A percentile compares a stretch with the other conserved stretches of the same genome.
Conservation (phyloP, 2,888 invertebrate genomes). For the Tanytarsus gracilentus region DNA sequence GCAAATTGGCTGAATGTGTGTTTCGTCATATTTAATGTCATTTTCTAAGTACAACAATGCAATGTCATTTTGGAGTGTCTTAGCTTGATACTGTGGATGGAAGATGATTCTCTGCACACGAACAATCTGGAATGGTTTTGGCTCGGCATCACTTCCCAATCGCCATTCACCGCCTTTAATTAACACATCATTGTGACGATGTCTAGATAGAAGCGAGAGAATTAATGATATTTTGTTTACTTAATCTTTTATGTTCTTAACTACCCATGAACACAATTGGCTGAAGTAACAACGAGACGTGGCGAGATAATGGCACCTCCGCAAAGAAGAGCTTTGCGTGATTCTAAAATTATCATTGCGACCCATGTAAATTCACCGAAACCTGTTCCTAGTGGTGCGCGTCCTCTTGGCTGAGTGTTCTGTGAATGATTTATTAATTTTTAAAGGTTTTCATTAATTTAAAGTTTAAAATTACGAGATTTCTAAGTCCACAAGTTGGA, state of each 20-base stretch:
- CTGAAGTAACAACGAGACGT: conserved; percentile 65
- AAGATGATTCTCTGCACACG: conserved; percentile 58
- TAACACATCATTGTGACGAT: conserved; percentile 55
- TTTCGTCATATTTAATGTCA: conserved; percentile 54
- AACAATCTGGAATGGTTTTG: conserved; percentile 67
- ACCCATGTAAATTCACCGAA: conserved; percentile 77
- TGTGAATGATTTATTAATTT: conserved; percentile 31
- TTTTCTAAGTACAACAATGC: conserved; percentile 61
- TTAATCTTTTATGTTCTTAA: conserved; percentile 31
- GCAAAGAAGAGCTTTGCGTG: conserved; percentile 63
- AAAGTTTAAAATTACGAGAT: conserved; percentile 37
- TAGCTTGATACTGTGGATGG: conserved; percentile 60
- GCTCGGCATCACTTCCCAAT: conserved; percentile 70
- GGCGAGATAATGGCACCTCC: conserved; percentile 70
- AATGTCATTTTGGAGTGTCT: conserved; percentile 55
- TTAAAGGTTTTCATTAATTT: neutral
- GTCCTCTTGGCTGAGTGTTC: conserved; percentile 44
- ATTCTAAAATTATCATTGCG: conserved; percentile 66
- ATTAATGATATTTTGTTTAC: neutral
- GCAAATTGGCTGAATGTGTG: conserved; percentile 67
- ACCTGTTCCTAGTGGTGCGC: conserved; percentile 50
- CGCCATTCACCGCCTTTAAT: conserved; percentile 80
- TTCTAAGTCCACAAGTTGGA: conserved; percentile 40
- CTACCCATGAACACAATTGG: conserved; percentile 73
- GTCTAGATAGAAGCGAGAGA: conserved; percentile 39